Base-by-base conservation (phyloP, 2,797 vertebrate species). In the Holocentrus rufus region DNA sequence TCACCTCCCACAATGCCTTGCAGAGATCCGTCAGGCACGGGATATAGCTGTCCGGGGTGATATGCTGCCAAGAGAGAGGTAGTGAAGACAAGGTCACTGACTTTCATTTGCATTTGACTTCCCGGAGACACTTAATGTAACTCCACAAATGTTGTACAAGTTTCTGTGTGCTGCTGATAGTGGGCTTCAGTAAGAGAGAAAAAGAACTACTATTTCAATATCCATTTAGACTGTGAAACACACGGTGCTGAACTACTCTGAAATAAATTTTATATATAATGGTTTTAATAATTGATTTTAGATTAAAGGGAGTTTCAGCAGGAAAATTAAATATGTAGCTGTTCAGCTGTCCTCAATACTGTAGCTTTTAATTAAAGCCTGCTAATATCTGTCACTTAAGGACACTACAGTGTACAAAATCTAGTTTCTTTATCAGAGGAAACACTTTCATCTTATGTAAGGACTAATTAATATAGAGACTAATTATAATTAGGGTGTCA, bases 1-100 rank as follows among this genome's bases (percentile, higher is more conserved):
- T 99, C 75, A 99, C 98, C 87, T 99, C 98, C 98, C 98, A 99
- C 58, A 99, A 93, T 70, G 98, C 98, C 89, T 99, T 99, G 92
- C 98, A 99, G 31, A 99, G 94, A 86, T 99, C 98, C 2, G 95
- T 95, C 85, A 99, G 93, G 90, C 98, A 99, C 2, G 98, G 98
- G 79, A 99, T 98, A 91, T 99, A 99, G 91, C 98, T 99, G 91
- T 99, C 98, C 7, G 94, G 89, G 18, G 97, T 99, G 80, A 99
- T 97, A 39, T 99, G 97, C 98, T 99, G 85, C 71, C 65, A 62
- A 80, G 10, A 70, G 27, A 73, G 20, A 84, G 44, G 36, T 2
- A 56, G 67, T 17, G 39, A 82, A 63, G 70, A 72, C 47, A 70
- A 54, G 54, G 53, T 87, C 76, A 84, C 15, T 20, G 18, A 30